These are phyloP conservation scores for Rhagium mordax DNA, from an alignment of 2,888 invertebrate species.

Conservation along the genomic window DNA sequence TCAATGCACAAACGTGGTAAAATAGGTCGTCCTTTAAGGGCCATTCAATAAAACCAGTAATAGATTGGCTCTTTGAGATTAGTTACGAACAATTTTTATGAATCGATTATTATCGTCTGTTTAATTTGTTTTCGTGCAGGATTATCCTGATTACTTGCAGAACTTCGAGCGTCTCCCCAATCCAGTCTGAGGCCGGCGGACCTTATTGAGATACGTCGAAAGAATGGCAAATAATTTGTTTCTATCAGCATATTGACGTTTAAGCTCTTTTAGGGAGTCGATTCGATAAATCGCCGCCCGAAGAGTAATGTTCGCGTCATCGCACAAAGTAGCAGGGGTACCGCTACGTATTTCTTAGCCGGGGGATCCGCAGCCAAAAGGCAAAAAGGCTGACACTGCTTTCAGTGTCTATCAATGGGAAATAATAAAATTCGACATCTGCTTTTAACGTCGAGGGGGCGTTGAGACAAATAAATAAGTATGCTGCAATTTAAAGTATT, in stretches of 20 bases:
- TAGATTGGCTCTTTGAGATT: too few relatives aligned
- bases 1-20: too few relatives aligned
- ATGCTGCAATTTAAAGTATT: conserved; percentile 23
- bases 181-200: neutral
- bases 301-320: conserved; percentile 21
- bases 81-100: too few relatives aligned
- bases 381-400: conserved; percentile 22
- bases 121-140: too few relatives aligned
- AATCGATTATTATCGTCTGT: too few relatives aligned
- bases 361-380: conserved; percentile 1
- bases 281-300: conserved; percentile 32
- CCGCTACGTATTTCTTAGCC: conserved; percentile 16
- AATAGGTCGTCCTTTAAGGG: too few relatives aligned
- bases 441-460: conserved; percentile 40
- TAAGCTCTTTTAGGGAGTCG: conserved; percentile 27
- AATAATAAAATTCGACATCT: conserved; percentile 53
- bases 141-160: too few relatives aligned
- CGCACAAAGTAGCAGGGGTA: conserved; percentile 24
- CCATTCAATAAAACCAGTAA: too few relatives aligned
- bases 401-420: conserved; percentile 29
- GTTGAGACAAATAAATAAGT: conserved; percentile 35
- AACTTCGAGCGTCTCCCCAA: neutral
- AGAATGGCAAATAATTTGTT: conserved; percentile 33
- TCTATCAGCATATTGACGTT: conserved; percentile 37
- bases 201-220: conserved; percentile 26